Evolutionary conservation across 2,113 vertebrate species (phyloP), one percentile per base, ranked within the genome.

Genomic region (Balaenoptera acutorostrata): DNA sequence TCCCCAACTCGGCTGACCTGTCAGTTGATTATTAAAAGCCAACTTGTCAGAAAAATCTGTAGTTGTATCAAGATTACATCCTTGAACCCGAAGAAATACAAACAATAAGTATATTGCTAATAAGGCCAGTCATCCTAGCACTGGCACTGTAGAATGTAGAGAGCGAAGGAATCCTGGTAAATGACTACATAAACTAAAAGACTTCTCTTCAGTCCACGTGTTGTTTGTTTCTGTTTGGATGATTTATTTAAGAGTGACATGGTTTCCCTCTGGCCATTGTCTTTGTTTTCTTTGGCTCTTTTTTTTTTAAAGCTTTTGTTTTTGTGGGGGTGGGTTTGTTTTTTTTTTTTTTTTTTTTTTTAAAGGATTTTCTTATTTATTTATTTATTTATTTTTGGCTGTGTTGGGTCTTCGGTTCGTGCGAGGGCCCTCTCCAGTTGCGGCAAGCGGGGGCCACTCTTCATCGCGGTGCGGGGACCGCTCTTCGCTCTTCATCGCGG

Each of bases 221-320:
- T 9, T 57, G 97, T 49, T 92, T 98, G 46, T 92, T 83, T 96
- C 84, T 97, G 0, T 95, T 98, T 96, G 52, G 87, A 93, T 96
- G 95, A 57, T 91, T 91, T 97, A 86, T 93, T 97, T 97, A 83
- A 78, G 17, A 94, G 63, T 57, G 66, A 93, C 88, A 36, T 95
- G 88, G 18, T 93, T 98, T 97, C 92, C 93, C 66, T 96, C 66
- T 5, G 4, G 59, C 55, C 87, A 71, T 69, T 69, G 96, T 97
- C 44, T 97, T 95, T 82, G 90, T 98, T 98, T 98, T 97, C 71
- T 96, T 96, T 95, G 41, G 21, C 39, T 89, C 83, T 96, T 78
- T 68, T n/a, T n/a, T n/a, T n/a, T n/a, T n/a, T n/a, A n/a, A n/a
- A n/a, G n/a, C n/a, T n/a, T n/a, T n/a, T n/a, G n/a, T n/a, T n/a